These are phyloP conservation scores for Fulica atra DNA, from an alignment of 2,113 vertebrate species.

Conservation along the genomic window DNA sequence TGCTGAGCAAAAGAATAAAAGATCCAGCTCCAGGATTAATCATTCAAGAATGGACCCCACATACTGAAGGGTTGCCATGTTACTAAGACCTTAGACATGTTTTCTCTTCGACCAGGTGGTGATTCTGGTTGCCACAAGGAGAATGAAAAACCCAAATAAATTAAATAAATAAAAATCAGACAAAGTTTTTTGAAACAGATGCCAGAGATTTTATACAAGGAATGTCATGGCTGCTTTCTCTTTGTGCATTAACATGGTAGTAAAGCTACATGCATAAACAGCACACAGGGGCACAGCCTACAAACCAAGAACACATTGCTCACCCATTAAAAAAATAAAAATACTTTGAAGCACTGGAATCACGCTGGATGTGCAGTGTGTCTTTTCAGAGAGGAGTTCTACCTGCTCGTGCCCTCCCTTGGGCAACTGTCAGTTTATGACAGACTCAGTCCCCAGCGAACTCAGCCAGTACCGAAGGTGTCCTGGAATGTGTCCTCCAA, in stretches of 20 bases:
- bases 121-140: neutral
- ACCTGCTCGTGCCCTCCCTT: neutral
- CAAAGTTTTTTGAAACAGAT: constrained; percentile 44
- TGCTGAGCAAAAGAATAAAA: neutral
- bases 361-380: constrained; percentile 27
- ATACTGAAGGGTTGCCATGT: neutral
- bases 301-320: constrained; percentile 39
- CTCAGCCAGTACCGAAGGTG: neutral
- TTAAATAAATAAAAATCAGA: neutral
- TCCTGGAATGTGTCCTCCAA: constrained; percentile 32
- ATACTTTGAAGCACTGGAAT: constrained; percentile 52
- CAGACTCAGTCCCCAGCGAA: constrained; percentile 3
- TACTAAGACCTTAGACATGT: neutral
- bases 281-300: constrained; percentile 57
- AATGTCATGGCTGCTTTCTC: constrained; percentile 63
- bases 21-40: neutral
- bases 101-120: neutral
- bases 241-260: constrained; percentile 65
- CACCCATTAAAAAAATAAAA: constrained; percentile 64
- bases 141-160: neutral
- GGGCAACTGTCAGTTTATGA: constrained; percentile 32
- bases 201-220: constrained; percentile 66
- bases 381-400: constrained; percentile 37
- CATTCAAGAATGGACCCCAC: neutral
- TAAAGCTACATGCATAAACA: constrained; percentile 63